Percentiles rank a stretch among this genome's conserved stretches.
phyloP scores from a whole-genome alignment of 1,140 invertebrate species.

The Drosophila setifemur region DNA sequence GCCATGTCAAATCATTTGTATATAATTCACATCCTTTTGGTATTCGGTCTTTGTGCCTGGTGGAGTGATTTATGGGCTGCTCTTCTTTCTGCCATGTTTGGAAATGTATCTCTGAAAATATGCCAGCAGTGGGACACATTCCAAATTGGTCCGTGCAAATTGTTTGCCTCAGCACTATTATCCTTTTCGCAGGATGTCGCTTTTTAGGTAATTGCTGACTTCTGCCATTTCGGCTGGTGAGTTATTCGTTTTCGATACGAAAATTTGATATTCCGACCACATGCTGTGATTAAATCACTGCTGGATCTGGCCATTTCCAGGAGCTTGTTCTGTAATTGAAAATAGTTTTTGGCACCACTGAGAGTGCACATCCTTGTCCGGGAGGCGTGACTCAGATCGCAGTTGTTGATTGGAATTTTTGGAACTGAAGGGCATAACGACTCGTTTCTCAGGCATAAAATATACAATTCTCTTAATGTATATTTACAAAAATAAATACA shows the following conservation, averaged over 20 bases:
- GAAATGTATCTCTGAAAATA: conserved; percentile 57
- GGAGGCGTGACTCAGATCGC: conserved; percentile 56
- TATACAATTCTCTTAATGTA: too few species aligned
- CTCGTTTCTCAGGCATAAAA: too few species aligned
- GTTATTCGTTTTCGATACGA: conserved; percentile 68
- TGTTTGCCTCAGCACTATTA: conserved; percentile 77
- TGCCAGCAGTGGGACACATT: conserved; percentile 51
- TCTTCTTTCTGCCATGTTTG: conserved; percentile 48
- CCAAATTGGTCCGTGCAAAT: conserved; percentile 57
- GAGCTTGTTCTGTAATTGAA: conserved; percentile 62
- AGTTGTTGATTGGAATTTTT: conserved; percentile 26
- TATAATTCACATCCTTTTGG: conserved; percentile 79
- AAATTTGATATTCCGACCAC: conserved; percentile 79
- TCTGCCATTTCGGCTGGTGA: conserved; percentile 56
- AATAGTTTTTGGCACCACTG: conserved; percentile 63
- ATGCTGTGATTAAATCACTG: conserved; percentile 77
- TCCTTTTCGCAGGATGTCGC: conserved; percentile 62
- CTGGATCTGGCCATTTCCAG: conserved; percentile 36
- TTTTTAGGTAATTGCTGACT: conserved; percentile 80
- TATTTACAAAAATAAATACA: too few species aligned
- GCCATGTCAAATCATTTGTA: conserved; percentile 79
- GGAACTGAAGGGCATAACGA: not conserved
- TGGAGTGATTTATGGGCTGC: conserved; percentile 66
- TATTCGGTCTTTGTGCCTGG: conserved; percentile 33
- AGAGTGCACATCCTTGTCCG: conserved; percentile 10